Evolutionary conservation across 53 echinoderm and acorn worm genomes (phyloP), one percentile per base, ranked within the genome.

Genomic region (Arbacia lixula): DNA sequence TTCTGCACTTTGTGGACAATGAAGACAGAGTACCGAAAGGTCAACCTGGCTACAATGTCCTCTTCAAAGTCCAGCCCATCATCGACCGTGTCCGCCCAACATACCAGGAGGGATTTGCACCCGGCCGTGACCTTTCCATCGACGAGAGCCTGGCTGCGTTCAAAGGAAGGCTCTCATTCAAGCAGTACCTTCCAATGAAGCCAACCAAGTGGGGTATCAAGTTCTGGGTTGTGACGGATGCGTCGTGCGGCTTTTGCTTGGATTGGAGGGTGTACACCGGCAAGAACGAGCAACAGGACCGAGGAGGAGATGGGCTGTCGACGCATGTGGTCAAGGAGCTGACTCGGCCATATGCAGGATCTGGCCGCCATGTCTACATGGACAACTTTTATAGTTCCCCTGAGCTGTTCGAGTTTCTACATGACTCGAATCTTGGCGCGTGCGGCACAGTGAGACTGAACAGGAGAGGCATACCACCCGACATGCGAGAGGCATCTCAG

Each of bases 201-300:
- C 84, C 84, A 2, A 50, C 32, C 1, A 84, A 84, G 36, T 84
- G 84, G 84, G 84, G 84, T 1, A 68, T 84, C 38, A 84, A 84
- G 22, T 66, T 68, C 22, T 84, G 66, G 33, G 50, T 68, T 1
- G 22, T 84, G 11, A 68, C 28, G 12, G 84, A 84, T 16, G 66
- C 84, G 2, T 8, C 14, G 21, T 54, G 55, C 2, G 84, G 84
- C 3, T 84, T 51, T 36, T 67, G 71, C 12, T 57, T 36, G 1
- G 58, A 36, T 25, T 85, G 71, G 72, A 71, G 50, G 12, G 16
- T 71, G 60, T 85, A 85, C 22, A 58, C 60, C 10, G 73, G 85
- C 24, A n/a, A 5, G 73, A 46, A 46, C 14, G 85, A 85, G 40
- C 30, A 42, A 31, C 41, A 54, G 1, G 85, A 16, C 20, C 46